Base-by-base conservation (phyloP, 2,797 vertebrate species). In the Mus minutoides region DNA sequence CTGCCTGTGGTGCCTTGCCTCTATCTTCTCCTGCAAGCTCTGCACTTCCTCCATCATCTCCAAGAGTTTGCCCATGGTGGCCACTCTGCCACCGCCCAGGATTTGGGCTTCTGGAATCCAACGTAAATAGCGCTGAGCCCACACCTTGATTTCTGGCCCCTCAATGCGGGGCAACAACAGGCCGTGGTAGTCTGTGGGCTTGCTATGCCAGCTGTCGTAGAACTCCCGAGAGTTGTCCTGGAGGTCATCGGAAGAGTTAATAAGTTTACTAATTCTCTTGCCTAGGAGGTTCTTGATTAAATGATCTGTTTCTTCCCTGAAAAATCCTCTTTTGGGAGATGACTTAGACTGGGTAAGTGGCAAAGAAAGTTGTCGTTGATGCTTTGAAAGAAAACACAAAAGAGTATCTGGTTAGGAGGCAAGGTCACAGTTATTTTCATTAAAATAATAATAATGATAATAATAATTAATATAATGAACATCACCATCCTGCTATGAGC, bases 41-140 rank as follows among this genome's bases (percentile, higher is more conserved):
- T 99, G 98, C 21, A 99, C 99, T 92, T 99, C 99, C 31, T 98
- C 98, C 95, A 98, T 98, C 92, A 99, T 98, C 87, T 99, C 99
- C 85, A 99, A 97, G 84, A 99, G 97, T 97, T 98, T 99, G 95
- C 97, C 98, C 96, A 98, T 97, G 64, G 98, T 96, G 26, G 99
- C 98, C 93, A 99, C 98, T 1, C 98, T 96, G 34, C 99, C 99
- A 16, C 99, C 99, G 0, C 99, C 99, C 16, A 98, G 97, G 85
- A 99, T 99, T 94, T 99, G 99, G 71, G 98, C 98, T 96, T 99
- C 99, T 1, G 99, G 99, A 96, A 99, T 99, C 99, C 99, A 99
- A 14, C 99, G 99, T 43, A 99, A 97, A 98, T 99, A 99, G 37
- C 99, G 98, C 94, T 99, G 99, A 37, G 98, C 99, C 99, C 99